Evolutionary conservation across 2,888 invertebrate genomes (phyloP), one percentile per base, ranked within the genome.

Genomic region (Entomobrya multifasciata): DNA sequence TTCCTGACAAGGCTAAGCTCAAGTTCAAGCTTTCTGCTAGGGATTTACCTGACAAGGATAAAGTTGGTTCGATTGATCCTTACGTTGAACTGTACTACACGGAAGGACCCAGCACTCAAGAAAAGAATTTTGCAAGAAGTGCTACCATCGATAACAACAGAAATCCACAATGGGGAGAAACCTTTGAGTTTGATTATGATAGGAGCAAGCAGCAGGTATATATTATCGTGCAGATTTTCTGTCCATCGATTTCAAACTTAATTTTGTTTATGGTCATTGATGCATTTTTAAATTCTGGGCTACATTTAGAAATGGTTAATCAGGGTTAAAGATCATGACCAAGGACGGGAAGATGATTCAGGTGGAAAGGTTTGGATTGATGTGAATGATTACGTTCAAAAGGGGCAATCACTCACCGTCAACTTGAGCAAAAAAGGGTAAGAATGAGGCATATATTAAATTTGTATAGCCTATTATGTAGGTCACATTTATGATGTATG

Each of bases 391-490:
- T 89, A 85, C 55, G 88, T 89, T 0, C 30, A 74, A 49, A 89
- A 89, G 22, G 87, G 87, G 20, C 88, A 88, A 81, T 47, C 44
- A 25, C 13, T 86, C 15, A 88, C 85, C 0, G 76, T 85, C 15
- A 89, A 88, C 30, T 57, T 89, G n/a, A 87, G 84, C 72, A 89
- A 89, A 41, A 87, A 80, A 44, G 89, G 89, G 88, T 89, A 82
- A 15, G 27, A 52, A 15, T 8, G n/a, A 52, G 10, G 52, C 52
- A 11, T 3, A n/a, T n/a, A n/a, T n/a, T n/a, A n/a, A n/a, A n/a
- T n/a, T n/a, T n/a, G n/a, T n/a, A n/a, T n/a, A n/a, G n/a, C n/a
- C n/a, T n/a, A 17, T 72, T 72, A 41, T 41, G n/a, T 15, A 41
- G n/a, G 41, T 8, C n/a, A 10, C 8, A 25, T 17, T 25, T 20